These are phyloP conservation scores for Apodemus agrarius DNA, from an alignment of 2,797 vertebrate genomes.

Conservation along the genomic window DNA sequence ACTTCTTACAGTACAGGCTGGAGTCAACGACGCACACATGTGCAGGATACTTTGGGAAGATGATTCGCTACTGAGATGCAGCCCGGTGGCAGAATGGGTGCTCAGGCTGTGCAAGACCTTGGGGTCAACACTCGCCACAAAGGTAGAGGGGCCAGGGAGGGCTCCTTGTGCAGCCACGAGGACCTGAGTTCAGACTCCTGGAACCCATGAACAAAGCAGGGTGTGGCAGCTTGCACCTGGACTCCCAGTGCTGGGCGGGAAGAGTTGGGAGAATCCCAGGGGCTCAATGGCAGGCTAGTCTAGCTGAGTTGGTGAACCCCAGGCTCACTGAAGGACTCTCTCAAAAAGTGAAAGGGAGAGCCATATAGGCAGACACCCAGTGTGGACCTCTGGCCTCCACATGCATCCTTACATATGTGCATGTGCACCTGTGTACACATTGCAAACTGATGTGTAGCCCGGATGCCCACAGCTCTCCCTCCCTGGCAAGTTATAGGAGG, in stretches of 20 bases:
- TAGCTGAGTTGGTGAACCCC: neutral
- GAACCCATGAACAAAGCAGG: neutral
- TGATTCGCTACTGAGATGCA: neutral
- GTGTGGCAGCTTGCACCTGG: neutral
- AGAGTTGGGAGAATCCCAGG: neutral
- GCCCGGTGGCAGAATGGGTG: neutral
- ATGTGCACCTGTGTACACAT: neutral
- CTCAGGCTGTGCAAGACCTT: neutral
- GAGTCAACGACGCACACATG: neutral
- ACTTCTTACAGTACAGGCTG: neutral
- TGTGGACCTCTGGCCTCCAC: neutral
- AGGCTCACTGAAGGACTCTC: neutral
- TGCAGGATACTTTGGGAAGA: neutral
- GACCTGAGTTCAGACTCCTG: neutral
- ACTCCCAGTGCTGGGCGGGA: too few relatives aligned
- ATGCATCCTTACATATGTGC: too few relatives aligned
- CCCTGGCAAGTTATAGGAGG: neutral
- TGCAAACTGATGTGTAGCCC: neutral
- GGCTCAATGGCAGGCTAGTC: neutral
- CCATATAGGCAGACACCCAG: neutral
- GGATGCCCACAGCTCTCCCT: neutral
- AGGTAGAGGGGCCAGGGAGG: neutral
- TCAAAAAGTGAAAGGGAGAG: neutral
- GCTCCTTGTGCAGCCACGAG: too few relatives aligned
- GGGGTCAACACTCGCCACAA: neutral